Percentiles rank a stretch among this genome's conserved stretches.
Evolutionary conservation across 2,113 vertebrate species (phyloP).

Genomic region (Misgurnus anguillicaudatus): DNA sequence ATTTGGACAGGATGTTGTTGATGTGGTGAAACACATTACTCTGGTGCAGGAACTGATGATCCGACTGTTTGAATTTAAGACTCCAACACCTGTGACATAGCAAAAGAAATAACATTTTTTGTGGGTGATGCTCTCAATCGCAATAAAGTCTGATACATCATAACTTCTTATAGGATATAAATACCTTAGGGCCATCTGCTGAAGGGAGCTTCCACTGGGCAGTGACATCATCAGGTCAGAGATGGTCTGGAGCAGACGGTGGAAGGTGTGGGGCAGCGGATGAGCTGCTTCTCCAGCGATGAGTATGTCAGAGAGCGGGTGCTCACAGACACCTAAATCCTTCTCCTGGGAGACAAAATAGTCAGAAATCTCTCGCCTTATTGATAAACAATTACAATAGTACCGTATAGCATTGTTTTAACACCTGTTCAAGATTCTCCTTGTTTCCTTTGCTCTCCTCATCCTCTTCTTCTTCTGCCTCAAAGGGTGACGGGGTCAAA

Average conservation of each 20-base stretch:
- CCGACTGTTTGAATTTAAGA: constrained; percentile 98
- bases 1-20: constrained; percentile 99
- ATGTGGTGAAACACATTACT: constrained; percentile 99
- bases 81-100: constrained; percentile 88
- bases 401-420: not conserved
- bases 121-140: not conserved
- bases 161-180: not conserved
- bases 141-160: not conserved
- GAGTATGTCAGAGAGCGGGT: constrained; percentile 95
- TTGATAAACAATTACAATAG: too few relatives aligned
- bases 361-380: not conserved
- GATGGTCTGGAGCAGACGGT: constrained; percentile 96
- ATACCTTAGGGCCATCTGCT: constrained; percentile 98
- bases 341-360: constrained; percentile 78
- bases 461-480: constrained; percentile 95
- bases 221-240: constrained; percentile 99
- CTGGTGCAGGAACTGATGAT: constrained; percentile 98
- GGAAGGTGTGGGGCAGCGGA: constrained; percentile 95
- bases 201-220: constrained; percentile 93
- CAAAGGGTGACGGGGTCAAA: constrained; percentile 90
- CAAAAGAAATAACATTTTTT: not conserved
- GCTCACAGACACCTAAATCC: constrained; percentile 95
- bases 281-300: constrained; percentile 98
- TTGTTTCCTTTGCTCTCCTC: constrained; percentile 96
- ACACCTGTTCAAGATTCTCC: constrained; percentile 90